Evolutionary conservation across 2,797 vertebrate genomes (phyloP).

Genomic region (Poecilia gillii): DNA sequence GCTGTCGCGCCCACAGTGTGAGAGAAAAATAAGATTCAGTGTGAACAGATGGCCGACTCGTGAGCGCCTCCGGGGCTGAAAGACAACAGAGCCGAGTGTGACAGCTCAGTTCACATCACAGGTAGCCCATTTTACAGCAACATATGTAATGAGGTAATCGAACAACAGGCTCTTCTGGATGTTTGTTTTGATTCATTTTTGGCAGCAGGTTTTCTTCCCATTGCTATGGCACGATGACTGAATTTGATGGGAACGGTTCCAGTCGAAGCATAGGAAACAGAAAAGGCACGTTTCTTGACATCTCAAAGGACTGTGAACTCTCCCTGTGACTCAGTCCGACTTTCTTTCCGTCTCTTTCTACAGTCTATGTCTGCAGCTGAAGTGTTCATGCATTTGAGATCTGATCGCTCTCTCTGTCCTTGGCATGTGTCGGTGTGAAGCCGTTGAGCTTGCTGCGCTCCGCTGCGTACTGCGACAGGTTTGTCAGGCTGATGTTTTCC

Average conservation of each 20-base stretch:
- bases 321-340: slow-evolving; percentile 42
- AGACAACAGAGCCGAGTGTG: slow-evolving; percentile 24
- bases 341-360: slow-evolving; percentile 44
- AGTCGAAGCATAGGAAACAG: slow-evolving; percentile 72
- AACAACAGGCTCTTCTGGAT: slow-evolving; percentile 47
- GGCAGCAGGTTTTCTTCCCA: slow-evolving; percentile 70
- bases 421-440: slow-evolving; percentile 82
- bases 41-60: slow-evolving; percentile 30
- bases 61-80: slow-evolving; percentile 15
- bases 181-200: slow-evolving; percentile 67
- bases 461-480: slow-evolving; percentile 83
- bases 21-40: slow-evolving; percentile 44
- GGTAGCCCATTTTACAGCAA: slow-evolving; percentile 47
- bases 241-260: slow-evolving; percentile 62
- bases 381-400: slow-evolving; percentile 78
- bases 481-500: slow-evolving; percentile 86
- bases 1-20: slow-evolving; percentile 45
- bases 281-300: slow-evolving; percentile 82
- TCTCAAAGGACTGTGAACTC: slow-evolving; percentile 55
- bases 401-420: slow-evolving; percentile 85
- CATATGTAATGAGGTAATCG: slow-evolving; percentile 65
- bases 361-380: slow-evolving; percentile 51
- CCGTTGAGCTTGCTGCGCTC: slow-evolving; percentile 85
- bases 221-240: slow-evolving; percentile 73
- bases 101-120: slow-evolving; percentile 21